Base-by-base conservation (phyloP, 1,140 invertebrate species). In the Colletes latitarsis region DNA sequence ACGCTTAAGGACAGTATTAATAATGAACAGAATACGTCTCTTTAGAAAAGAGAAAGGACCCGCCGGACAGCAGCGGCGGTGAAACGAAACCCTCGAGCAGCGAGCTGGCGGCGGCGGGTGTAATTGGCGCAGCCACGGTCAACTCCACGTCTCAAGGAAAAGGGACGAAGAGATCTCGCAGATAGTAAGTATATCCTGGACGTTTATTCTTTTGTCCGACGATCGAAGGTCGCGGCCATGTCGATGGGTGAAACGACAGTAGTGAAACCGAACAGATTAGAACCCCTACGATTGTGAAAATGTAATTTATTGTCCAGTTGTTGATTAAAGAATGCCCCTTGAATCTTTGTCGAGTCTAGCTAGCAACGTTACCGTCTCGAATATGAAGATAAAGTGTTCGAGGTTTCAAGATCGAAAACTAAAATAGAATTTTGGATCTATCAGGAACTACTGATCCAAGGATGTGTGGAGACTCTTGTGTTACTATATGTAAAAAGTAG, bases 31-130 rank as follows among this genome's bases (percentile, higher is more conserved):
- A 93, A 92, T 93, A 93, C 90, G 91, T 93, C 89, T 93, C 94
- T 93, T 71, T 94, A 96, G 97, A 98, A 94, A 98, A 98, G 94
- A 96, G 97, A 89, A 98, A 97, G 95, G 97, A 98, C 90, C 96
- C 96, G 6, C 95, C 96, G 87, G 96, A 96, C 88, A 95, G 94
- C 70, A 93, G 92, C 83, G 91, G 85, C 10, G 92, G 94, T 85
- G 96, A 97, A 83, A 95, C 96, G 39, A 97, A 97, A 92, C 96
- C 96, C 10, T 95, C 95, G 19, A 96, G 95, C 88, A 94, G 94
- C 85, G 94, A 95, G 72, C 83, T 94, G 79, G 87, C 92, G 64
- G 88, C 91, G 17, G 92, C 88, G 53, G 92, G 88, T 68, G 92
- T 93, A 46, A 94, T 94, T 81, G 94, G 94, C 63, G 93, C 94